Conservation (phyloP, 2,888 invertebrate species). For the Amphipoea lucens region DNA sequence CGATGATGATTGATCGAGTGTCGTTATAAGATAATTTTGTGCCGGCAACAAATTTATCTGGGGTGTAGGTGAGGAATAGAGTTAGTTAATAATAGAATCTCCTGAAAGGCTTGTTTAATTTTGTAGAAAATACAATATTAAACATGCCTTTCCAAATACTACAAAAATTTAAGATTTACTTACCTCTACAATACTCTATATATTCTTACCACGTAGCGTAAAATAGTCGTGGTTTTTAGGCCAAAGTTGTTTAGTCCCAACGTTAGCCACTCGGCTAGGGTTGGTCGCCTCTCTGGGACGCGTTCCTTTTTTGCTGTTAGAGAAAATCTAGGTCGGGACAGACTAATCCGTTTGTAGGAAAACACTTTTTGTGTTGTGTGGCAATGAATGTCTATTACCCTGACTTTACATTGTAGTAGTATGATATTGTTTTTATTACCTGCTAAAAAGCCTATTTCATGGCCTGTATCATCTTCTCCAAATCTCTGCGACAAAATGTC, state of each 20-base stretch:
- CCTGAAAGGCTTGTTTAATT: background rate
- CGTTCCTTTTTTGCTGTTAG: constrained; percentile 30
- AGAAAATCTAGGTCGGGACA: constrained; percentile 40
- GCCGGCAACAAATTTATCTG: background rate
- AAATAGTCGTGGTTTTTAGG: constrained; percentile 39
- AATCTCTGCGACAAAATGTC: background rate
- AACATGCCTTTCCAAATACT: background rate
- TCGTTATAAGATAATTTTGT: background rate
- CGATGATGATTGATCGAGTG: background rate
- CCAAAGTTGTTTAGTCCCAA: constrained; percentile 20
- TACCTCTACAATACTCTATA: background rate
- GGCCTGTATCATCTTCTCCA: background rate
- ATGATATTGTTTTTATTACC: background rate
- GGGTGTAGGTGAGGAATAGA: background rate
- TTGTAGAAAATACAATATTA: background rate
- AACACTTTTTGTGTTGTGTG: constrained; percentile 23
- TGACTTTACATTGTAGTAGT: background rate
- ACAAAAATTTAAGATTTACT: background rate
- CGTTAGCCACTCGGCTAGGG: constrained; percentile 18
- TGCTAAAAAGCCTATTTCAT: background rate
- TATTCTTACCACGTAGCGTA: constrained; percentile 8
- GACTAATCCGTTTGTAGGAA: constrained; percentile 13
- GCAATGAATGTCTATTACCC: background rate
- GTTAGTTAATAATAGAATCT: background rate
- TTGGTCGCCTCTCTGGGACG: constrained; percentile 18